These are phyloP conservation scores for Parelbella ahira DNA, from an alignment of 2,888 invertebrate genomes.

Conservation along the genomic window DNA sequence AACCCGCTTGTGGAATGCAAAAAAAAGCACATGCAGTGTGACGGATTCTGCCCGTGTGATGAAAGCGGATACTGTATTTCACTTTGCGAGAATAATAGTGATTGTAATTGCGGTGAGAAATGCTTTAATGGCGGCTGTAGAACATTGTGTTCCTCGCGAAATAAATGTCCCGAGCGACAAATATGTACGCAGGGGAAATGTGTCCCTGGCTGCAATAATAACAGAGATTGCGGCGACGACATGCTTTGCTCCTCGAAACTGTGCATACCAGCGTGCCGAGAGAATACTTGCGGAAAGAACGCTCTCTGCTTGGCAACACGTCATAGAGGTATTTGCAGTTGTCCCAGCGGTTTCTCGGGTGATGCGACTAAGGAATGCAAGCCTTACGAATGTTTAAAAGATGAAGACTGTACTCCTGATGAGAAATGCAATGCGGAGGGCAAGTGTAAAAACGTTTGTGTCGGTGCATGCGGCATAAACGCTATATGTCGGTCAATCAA, in stretches of 20 bases:
- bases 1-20: conserved; percentile 90
- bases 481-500: conserved; percentile 91
- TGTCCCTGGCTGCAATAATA: conserved; percentile 88
- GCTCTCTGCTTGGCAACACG: conserved; percentile 89
- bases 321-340: conserved; percentile 91
- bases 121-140: conserved; percentile 88
- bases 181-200: conserved; percentile 87
- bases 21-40: conserved; percentile 85
- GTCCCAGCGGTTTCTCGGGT: conserved; percentile 92
- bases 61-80: conserved; percentile 89
- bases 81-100: conserved; percentile 82
- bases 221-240: conserved; percentile 88
- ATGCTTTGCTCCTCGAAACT: conserved; percentile 85
- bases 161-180: conserved; percentile 88
- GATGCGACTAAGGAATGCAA: conserved; percentile 88
- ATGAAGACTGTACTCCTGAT: conserved; percentile 88
- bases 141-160: conserved; percentile 84
- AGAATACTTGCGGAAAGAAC: conserved; percentile 88
- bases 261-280: conserved; percentile 86
- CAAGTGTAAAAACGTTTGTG: conserved; percentile 90
- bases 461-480: conserved; percentile 89
- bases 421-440: conserved; percentile 86
- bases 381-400: conserved; percentile 87
- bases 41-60: conserved; percentile 89
- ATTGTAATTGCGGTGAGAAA: conserved; percentile 91